These are phyloP conservation scores for Spinibarbus caldwelli DNA, from an alignment of 2,797 vertebrate species.

Conservation along the genomic window DNA sequence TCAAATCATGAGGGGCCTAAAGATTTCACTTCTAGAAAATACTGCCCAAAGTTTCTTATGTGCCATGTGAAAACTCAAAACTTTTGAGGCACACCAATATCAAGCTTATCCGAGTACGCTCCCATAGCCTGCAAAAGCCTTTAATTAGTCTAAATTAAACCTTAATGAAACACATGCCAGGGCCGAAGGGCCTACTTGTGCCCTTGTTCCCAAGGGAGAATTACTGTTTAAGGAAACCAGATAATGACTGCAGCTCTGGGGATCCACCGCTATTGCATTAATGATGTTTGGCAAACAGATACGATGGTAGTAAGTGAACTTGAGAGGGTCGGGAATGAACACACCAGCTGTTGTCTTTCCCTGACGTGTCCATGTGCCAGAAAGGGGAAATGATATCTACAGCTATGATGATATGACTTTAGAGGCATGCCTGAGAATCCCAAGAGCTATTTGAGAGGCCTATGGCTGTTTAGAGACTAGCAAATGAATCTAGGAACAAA, in stretches of 20 bases:
- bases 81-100: not conserved
- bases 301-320: conserved; percentile 43
- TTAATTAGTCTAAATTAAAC: conserved; percentile 60
- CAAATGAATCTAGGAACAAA: not conserved
- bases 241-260: conserved; percentile 29
- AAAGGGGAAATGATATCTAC: conserved; percentile 26
- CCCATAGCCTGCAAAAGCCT: conserved; percentile 46
- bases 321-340: conserved; percentile 34
- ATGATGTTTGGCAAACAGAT: conserved; percentile 48
- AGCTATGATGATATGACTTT: conserved; percentile 6
- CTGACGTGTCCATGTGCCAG: conserved; percentile 20
- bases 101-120: conserved; percentile 26
- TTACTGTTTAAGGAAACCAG: conserved; percentile 45
- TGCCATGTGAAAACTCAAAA: conserved; percentile 15
- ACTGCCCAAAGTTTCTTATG: not conserved
- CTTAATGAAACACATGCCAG: conserved; percentile 44
- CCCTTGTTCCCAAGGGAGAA: conserved; percentile 23
- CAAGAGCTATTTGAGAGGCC: conserved; percentile 20
- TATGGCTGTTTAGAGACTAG: not conserved
- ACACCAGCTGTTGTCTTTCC: conserved; percentile 35
- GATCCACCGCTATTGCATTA: conserved; percentile 41
- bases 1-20: no score
- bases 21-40: no score
- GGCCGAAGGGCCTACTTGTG: conserved; percentile 16
- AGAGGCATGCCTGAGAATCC: conserved; percentile 8